Percentiles rank a stretch among this genome's conserved stretches.
phyloP scores from a whole-genome alignment of 2,113 vertebrate species.

The Onychorhynchus coronatus region DNA sequence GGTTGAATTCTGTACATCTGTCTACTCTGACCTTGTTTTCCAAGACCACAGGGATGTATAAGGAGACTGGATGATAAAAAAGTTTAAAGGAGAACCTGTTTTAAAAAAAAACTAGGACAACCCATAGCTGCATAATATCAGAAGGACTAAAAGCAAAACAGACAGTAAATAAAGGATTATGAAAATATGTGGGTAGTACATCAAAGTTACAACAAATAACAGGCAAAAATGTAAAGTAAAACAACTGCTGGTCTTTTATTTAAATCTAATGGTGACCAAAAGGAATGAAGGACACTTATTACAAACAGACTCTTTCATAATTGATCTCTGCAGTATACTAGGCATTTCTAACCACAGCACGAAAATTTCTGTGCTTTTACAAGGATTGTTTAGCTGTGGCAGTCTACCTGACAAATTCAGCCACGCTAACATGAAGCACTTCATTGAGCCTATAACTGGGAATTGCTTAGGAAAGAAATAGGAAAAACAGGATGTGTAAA shows the following conservation, averaged over 20 bases:
- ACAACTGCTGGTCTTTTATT: background rate
- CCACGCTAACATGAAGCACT: background rate
- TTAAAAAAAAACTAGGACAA: background rate
- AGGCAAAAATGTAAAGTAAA: background rate
- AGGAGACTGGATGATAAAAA: background rate
- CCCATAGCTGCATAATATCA: background rate
- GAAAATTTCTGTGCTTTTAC: background rate
- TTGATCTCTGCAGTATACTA: background rate
- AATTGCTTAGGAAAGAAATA: background rate
- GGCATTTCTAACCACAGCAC: background rate
- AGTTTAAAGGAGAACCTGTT: background rate
- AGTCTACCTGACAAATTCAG: background rate
- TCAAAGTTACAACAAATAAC: background rate
- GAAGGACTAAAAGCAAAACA: background rate
- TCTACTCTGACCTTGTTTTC: background rate
- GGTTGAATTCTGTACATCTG: background rate
- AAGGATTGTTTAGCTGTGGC: background rate
- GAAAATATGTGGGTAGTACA: background rate
- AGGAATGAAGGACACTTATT: background rate
- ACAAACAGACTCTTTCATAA: background rate
- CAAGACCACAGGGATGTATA: background rate
- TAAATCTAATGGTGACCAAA: background rate
- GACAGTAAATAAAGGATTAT: background rate
- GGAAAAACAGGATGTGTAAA: background rate
- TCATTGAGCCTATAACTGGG: background rate